Evolutionary conservation across 2,113 vertebrate genomes (phyloP).

Genomic region (Psilopogon haemacephalus): DNA sequence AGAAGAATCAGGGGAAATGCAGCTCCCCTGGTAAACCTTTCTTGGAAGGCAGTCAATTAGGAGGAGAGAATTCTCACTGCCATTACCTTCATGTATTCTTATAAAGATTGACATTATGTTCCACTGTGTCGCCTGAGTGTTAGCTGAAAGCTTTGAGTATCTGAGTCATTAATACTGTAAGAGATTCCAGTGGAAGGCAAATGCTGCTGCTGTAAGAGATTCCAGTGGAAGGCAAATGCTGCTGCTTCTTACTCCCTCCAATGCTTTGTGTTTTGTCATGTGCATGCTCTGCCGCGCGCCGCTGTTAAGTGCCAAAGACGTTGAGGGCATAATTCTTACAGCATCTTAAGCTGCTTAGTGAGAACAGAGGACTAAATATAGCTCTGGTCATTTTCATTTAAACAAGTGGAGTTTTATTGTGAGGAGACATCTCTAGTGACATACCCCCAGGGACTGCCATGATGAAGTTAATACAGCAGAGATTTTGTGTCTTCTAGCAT

Average conservation of each 20-base stretch:
- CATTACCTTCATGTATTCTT: conserved; percentile 35
- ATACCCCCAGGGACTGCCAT: neutral
- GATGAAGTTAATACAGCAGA: conserved; percentile 23
- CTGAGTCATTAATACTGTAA: neutral
- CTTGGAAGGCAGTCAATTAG: neutral
- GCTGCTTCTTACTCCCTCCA: neutral
- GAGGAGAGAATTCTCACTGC: neutral
- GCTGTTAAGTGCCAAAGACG: neutral
- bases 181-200: neutral
- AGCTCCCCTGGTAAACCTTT: neutral
- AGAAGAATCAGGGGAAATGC: neutral
- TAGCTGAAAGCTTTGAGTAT: neutral
- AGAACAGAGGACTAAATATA: conserved; percentile 4
- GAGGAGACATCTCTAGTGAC: neutral
- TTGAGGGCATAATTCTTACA: neutral
- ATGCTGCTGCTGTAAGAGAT: neutral
- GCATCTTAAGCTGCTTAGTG: neutral
- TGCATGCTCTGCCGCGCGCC: neutral
- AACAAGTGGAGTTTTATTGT: neutral
- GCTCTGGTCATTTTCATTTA: conserved; percentile 16
- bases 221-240: neutral
- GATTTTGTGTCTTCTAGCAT: conserved; percentile 5
- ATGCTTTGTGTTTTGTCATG: neutral
- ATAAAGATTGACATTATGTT: conserved; percentile 40
- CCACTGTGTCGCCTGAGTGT: neutral